Evolutionary conservation across 2,888 invertebrate species (phyloP).

Genomic region (Polydrusus tereticollis): DNA sequence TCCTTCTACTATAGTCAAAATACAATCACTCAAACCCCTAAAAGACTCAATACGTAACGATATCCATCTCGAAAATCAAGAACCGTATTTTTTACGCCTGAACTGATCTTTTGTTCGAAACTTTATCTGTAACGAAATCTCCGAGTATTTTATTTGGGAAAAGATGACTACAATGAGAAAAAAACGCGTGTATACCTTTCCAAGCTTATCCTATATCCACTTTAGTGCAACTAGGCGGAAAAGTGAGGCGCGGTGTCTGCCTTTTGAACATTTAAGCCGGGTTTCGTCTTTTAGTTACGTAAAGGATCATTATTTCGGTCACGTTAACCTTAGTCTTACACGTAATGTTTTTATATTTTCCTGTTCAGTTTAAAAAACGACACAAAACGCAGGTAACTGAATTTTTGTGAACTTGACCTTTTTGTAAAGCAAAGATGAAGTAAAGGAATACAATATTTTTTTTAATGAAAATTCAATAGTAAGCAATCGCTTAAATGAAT

Average conservation of each 20-base stretch:
- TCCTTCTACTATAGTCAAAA: too few relatives aligned
- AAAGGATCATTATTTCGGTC: conserved; percentile 15
- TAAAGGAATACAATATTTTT: too few relatives aligned
- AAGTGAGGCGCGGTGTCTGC: conserved; percentile 59
- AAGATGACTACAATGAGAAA: conserved; percentile 34
- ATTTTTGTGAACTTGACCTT: too few relatives aligned
- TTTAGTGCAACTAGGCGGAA: conserved; percentile 64
- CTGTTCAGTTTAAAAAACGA: too few relatives aligned
- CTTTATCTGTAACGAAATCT: conserved; percentile 36
- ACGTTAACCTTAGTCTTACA: too few relatives aligned
- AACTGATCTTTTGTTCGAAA: conserved; percentile 29
- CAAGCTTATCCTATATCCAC: conserved; percentile 53
- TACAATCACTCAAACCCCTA: not conserved
- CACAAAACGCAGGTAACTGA: too few relatives aligned
- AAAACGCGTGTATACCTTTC: conserved; percentile 32
- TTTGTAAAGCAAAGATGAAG: too few relatives aligned
- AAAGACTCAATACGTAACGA: conserved; percentile 12
- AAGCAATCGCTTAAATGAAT: too few relatives aligned
- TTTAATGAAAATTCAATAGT: too few relatives aligned
- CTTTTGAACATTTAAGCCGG: conserved; percentile 42
- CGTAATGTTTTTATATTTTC: too few relatives aligned
- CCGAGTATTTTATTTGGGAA: conserved; percentile 28
- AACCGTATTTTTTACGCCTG: conserved; percentile 35
- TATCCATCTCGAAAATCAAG: conserved; percentile 22
- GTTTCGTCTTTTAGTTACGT: conserved; percentile 11